Conservation (phyloP, 1,140 invertebrate genomes). For the Sipha flava region DNA sequence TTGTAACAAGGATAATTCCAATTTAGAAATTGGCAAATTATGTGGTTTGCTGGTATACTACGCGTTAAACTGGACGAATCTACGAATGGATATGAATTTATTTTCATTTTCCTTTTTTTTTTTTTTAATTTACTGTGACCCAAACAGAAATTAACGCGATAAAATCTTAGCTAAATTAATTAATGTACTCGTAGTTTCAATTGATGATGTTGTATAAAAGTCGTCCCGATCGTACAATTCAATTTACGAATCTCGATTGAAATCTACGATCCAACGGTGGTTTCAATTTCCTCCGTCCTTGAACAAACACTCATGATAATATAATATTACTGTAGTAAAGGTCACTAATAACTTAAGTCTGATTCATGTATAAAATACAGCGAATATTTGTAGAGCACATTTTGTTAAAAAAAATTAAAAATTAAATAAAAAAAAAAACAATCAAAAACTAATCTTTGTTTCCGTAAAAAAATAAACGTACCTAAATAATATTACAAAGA, state of each 20-base stretch:
- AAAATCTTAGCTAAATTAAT: not conserved
- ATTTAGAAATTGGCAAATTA: not conserved
- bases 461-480: too few relatives aligned
- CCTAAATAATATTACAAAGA: not conserved
- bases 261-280: not conserved
- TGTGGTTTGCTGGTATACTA: not conserved
- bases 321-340: not conserved
- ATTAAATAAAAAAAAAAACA: not conserved
- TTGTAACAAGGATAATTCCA: not conserved
- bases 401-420: not conserved
- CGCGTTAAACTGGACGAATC: not conserved
- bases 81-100: not conserved
- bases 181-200: not conserved
- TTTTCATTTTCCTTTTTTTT: not conserved
- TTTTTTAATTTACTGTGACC: too few relatives aligned
- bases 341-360: not conserved
- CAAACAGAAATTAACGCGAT: not conserved
- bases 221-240: not conserved
- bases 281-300: slow-evolving; percentile 4
- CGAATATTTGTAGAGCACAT: too few relatives aligned
- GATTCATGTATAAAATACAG: not conserved
- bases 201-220: not conserved
- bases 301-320: not conserved
- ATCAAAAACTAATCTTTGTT: not conserved
- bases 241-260: not conserved